Base-by-base conservation (phyloP, 2,888 invertebrate species). In the Caenorhabditis drosophilae region DNA sequence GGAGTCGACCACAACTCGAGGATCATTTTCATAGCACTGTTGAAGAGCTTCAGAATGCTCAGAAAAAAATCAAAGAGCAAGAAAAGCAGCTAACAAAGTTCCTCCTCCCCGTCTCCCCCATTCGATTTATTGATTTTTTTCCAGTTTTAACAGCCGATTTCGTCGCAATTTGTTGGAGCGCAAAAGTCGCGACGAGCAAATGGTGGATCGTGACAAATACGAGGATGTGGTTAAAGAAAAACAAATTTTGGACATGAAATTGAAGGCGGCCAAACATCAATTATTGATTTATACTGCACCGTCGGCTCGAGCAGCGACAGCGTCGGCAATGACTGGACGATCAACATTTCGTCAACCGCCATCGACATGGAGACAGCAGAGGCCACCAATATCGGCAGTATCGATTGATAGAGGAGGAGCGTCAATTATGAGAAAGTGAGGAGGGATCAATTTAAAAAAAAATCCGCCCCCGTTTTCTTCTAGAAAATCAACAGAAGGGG, bases 1-100 rank as follows among this genome's bases (percentile, higher is more conserved):
- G 81, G 81, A 76, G 59, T 26, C 70, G 81, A 23, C 66, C 72
- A 31, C 76, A 81, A 49, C 58, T 81, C n/a, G 81, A 81, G 36
- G 80, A 81, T 45, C 64, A 69, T 25, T 81, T 71, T 51, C 78
- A 81, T 54, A 55, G 64, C 18, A 45, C 73, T 35, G 60, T 67
- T 27, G 64, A 53, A 25, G 59, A 72, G 20, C 51, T 70, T 34
- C 53, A 58, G 27, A 66, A 60, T 27, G 42, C 67, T 34, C 74
- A 73, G 44, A 74, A 76, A 55, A 70, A 69, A 38, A 67, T 73
- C 22, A 70, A 68, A 44, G 70, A 70, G 31, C 49, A 76, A 36
- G 77, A 80, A 47, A 78, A 75, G 55, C 60, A 76, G 44, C 44
- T 79, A 9, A 67, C 63, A 53, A 61, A 60, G 79, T 79, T n/a